Evolutionary conservation across 1,140 invertebrate species (phyloP).

Genomic region (Hestina assimilis): DNA sequence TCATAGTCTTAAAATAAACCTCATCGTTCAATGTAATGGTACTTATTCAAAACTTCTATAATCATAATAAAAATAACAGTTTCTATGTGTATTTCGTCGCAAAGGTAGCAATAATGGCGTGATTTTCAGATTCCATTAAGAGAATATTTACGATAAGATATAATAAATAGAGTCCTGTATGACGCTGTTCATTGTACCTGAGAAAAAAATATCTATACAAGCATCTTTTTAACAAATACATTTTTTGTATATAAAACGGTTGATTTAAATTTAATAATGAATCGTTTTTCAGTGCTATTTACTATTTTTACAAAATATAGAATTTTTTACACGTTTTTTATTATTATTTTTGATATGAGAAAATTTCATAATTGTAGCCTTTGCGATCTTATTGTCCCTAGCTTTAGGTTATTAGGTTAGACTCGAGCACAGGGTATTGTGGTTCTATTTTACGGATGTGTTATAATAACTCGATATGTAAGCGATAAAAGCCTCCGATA

Average conservation of each 20-base stretch:
- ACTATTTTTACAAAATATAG: conserved; percentile 1
- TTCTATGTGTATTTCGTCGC: conserved; percentile 70
- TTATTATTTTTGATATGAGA: conserved; percentile 36
- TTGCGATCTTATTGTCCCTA: conserved; percentile 73
- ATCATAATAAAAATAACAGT: conserved; percentile 62
- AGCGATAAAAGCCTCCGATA: conserved; percentile 50
- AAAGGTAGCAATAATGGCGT: conserved; percentile 56
- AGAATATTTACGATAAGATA: background rate
- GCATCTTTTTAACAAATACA: background rate
- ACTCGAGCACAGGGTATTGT: conserved; percentile 76
- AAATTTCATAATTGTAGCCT: conserved; percentile 60
- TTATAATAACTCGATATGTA: conserved; percentile 64
- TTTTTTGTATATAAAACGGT: background rate
- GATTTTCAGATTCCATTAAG: conserved; percentile 23
- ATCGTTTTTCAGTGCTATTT: conserved; percentile 3
- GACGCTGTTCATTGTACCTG: background rate
- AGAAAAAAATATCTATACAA: background rate
- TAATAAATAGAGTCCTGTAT: background rate
- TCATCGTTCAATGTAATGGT: conserved; percentile 72
- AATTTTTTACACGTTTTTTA: background rate
- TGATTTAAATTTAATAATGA: conserved; percentile 1
- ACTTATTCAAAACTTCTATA: conserved; percentile 73
- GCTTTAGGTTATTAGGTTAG: conserved; percentile 72
- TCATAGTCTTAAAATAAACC: conserved; percentile 47
- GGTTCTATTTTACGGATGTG: conserved; percentile 74